phyloP scores from a whole-genome alignment of 2,888 invertebrate species.

The Thymelicus acteon region DNA sequence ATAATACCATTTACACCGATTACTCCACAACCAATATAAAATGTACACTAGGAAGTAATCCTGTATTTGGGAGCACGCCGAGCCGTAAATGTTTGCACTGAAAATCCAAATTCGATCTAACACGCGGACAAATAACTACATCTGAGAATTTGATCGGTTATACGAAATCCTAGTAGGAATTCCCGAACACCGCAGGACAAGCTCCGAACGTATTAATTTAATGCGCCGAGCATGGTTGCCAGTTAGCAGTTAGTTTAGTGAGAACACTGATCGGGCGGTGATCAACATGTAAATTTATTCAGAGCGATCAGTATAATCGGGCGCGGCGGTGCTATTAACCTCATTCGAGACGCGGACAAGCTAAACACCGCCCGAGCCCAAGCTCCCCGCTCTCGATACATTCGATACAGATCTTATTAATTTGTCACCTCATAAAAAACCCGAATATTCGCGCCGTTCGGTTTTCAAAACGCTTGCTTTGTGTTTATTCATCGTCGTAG shows the following conservation, averaged over 20 bases:
- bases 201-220: slow-evolving; percentile 58
- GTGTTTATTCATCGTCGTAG: slow-evolving; percentile 23
- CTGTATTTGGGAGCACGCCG: slow-evolving; percentile 1
- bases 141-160: slow-evolving; percentile 30
- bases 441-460: slow-evolving; percentile 1
- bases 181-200: slow-evolving; percentile 30
- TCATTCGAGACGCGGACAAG: slow-evolving; percentile 68
- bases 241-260: slow-evolving; percentile 69
- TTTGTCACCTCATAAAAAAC: slow-evolving; percentile 49
- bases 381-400: slow-evolving; percentile 46
- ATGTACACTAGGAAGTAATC: slow-evolving; percentile 21
- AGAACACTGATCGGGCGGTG: slow-evolving; percentile 72
- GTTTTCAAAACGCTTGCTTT: slow-evolving; percentile 12
- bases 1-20: slow-evolving; percentile 37
- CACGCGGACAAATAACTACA: slow-evolving; percentile 37
- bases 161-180: slow-evolving; percentile 27
- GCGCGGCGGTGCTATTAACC: slow-evolving; percentile 74
- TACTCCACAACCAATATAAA: slow-evolving; percentile 39
- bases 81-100: slow-evolving; percentile 30
- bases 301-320: slow-evolving; percentile 76
- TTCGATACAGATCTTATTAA: slow-evolving; percentile 61
- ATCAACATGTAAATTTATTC: slow-evolving; percentile 82
- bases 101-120: slow-evolving; percentile 32
- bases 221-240: slow-evolving; percentile 58
- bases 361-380: slow-evolving; percentile 65